Conservation (phyloP, 2,888 invertebrate genomes). For the Eretmocerus hayati region DNA sequence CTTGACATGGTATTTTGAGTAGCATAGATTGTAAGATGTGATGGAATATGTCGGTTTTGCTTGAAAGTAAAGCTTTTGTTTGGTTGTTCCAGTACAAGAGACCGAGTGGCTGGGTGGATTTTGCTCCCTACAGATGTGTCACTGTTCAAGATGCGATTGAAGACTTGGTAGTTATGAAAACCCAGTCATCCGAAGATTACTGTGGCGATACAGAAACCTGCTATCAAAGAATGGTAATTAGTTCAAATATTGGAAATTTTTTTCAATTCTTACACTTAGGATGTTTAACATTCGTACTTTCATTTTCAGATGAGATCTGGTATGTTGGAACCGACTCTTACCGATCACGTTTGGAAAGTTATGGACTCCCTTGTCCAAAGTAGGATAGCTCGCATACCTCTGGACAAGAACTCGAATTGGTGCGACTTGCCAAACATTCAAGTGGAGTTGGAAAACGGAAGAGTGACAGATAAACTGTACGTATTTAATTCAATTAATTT, state of each 20-base stretch:
- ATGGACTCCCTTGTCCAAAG: conserved; percentile 74
- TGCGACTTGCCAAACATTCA: conserved; percentile 71
- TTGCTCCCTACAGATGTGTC: conserved; percentile 69
- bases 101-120: conserved; percentile 57
- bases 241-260: too few relatives aligned
- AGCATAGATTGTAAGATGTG: not conserved
- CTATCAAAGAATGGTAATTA: conserved; percentile 58
- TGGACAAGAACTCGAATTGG: conserved; percentile 74
- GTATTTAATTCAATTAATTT: not conserved
- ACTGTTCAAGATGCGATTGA: conserved; percentile 77
- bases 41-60: too few relatives aligned
- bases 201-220: too few relatives aligned
- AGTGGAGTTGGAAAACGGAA: conserved; percentile 62
- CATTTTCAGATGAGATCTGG: conserved; percentile 8
- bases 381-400: conserved; percentile 68
- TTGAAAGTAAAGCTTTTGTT: not conserved
- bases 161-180: too few relatives aligned
- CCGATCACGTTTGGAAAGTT: conserved; percentile 76
- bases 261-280: too few relatives aligned
- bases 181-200: too few relatives aligned
- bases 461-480: conserved; percentile 55
- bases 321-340: conserved; percentile 2
- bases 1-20: not conserved
- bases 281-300: too few relatives aligned
- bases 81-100: conserved; percentile 33